A percentile compares a stretch with the other conserved stretches of the same genome.
These are phyloP conservation scores for Drosophila monieri DNA, from an alignment of 2,888 invertebrate genomes.

Conservation along the genomic window DNA sequence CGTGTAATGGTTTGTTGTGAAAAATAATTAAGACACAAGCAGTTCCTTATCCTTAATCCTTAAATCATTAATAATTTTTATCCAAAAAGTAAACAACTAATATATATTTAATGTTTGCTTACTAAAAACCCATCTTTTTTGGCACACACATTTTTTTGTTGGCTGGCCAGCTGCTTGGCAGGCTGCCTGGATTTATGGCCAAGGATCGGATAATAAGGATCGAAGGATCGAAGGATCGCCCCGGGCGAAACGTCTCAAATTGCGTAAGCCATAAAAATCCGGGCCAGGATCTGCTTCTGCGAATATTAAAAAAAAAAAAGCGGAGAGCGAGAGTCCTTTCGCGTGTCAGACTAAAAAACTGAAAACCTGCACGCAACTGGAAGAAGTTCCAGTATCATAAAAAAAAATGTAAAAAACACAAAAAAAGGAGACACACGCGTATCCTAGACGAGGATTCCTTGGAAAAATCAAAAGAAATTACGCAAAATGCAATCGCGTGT, in stretches of 20 bases:
- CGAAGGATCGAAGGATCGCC: neutral
- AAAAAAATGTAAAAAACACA: slow-evolving; percentile 49
- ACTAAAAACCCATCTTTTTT: slow-evolving; percentile 7
- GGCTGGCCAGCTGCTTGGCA: slow-evolving; percentile 20
- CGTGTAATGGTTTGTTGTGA: no score
- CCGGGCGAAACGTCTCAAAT: slow-evolving; percentile 27
- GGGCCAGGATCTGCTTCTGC: slow-evolving; percentile 44
- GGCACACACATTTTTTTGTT: slow-evolving; percentile 27
- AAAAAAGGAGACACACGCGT: slow-evolving; percentile 43
- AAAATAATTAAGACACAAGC: no score
- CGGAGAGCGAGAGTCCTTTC: slow-evolving; percentile 38
- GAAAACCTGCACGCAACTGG: slow-evolving; percentile 69
- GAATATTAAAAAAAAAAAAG: slow-evolving; percentile 31
- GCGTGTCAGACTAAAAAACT: slow-evolving; percentile 74
- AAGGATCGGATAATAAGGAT: slow-evolving; percentile 25
- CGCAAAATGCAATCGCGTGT: slow-evolving; percentile 58
- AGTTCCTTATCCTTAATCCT: no score
- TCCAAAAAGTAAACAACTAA: neutral
- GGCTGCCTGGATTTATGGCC: slow-evolving; percentile 30
- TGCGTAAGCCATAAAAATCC: slow-evolving; percentile 65
- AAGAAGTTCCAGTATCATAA: slow-evolving; percentile 63
- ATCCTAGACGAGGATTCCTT: slow-evolving; percentile 18
- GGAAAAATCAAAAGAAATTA: slow-evolving; percentile 41
- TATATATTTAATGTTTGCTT: neutral
- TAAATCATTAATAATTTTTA: no score